Base-by-base conservation (phyloP, 2,113 vertebrate genomes). In the Serilophus lunatus region DNA sequence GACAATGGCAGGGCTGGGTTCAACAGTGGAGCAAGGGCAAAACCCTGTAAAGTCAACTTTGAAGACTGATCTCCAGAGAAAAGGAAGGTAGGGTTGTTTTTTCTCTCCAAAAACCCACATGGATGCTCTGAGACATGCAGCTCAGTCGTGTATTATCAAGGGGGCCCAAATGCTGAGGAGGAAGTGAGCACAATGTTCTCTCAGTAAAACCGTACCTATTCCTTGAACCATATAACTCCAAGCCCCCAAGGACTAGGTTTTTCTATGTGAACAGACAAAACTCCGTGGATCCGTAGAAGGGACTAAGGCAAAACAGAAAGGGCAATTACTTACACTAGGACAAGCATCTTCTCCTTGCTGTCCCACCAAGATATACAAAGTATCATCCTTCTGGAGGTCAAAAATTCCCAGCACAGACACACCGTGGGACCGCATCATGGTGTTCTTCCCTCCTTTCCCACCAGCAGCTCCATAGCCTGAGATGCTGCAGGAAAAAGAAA, bases 331-430 rank as follows among this genome's bases (percentile, higher is more conserved):
- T 97, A 99, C 99, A 35, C 98, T 99, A 69, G 99, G 99, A 64
- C 99, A 99, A 40, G 99, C 99, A 16, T 99, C 99, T 92, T 99
- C 99, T 72, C 99, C 99, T 96, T 99, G 98, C 76, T 99, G 99
- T 93, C 99, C 99, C 45, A 99, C 99, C 96, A 99, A 97, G 96
- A 99, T 98, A 84, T 99, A 98, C 13, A 99, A 97, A 4, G 97
- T 96, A 54, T 99, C 98, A 16, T 98, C 98, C 93, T 98, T 99
- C 95, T 98, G 98, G 51, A 99, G 98, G 87, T 97, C 97, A 96
- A 99, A 99, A 97, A 99, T 99, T 90, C 98, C 99, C 14, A 98
- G 98, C 63, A 99, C 98, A 76, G 98, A 99, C 86, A 99, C 98
- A 0, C 99, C 99, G 1, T 99, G 98, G 40, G 99, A 99, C 80